Evolutionary conservation across 2,797 vertebrate species (phyloP).

Genomic region (Jordanella pulchra): DNA sequence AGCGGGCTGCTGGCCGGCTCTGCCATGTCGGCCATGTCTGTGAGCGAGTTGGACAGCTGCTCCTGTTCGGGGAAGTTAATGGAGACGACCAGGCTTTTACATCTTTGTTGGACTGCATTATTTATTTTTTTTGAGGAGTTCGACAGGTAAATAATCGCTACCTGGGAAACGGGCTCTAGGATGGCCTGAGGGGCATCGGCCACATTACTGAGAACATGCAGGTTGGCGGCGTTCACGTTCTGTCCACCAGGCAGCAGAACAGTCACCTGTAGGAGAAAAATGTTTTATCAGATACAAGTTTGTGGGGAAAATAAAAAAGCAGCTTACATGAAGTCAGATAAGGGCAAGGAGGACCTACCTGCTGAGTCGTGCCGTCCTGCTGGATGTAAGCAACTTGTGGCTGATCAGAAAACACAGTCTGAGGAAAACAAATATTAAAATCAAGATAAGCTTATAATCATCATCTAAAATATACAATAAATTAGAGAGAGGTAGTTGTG

Average conservation of each 20-base stretch:
- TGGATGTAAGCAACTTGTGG: constrained; percentile 97
- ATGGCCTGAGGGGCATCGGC: constrained; percentile 85
- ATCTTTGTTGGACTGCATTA: neutral
- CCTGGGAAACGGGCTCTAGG: constrained; percentile 86
- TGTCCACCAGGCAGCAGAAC: constrained; percentile 89
- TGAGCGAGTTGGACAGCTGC: constrained; percentile 85
- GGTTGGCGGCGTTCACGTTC: constrained; percentile 89
- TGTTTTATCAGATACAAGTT: neutral
- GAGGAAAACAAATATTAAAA: neutral
- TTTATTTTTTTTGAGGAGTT: neutral
- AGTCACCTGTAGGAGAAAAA: constrained; percentile 78
- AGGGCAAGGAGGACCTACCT: constrained; percentile 75
- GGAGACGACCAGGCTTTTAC: too few relatives aligned
- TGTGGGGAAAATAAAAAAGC: neutral
- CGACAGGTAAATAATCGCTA: constrained; percentile 35
- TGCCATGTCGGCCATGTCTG: constrained; percentile 84
- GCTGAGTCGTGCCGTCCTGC: constrained; percentile 93
- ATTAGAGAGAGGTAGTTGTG: too few relatives aligned
- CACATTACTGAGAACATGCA: constrained; percentile 88
- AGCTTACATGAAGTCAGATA: neutral
- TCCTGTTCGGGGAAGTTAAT: constrained; percentile 68
- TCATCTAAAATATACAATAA: too few relatives aligned
- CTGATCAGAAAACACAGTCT: constrained; percentile 90
- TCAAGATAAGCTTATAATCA: too few relatives aligned
- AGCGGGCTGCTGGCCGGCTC: constrained; percentile 86